These are phyloP conservation scores for Spilarctia lutea DNA, from an alignment of 2,888 invertebrate species.

Conservation along the genomic window DNA sequence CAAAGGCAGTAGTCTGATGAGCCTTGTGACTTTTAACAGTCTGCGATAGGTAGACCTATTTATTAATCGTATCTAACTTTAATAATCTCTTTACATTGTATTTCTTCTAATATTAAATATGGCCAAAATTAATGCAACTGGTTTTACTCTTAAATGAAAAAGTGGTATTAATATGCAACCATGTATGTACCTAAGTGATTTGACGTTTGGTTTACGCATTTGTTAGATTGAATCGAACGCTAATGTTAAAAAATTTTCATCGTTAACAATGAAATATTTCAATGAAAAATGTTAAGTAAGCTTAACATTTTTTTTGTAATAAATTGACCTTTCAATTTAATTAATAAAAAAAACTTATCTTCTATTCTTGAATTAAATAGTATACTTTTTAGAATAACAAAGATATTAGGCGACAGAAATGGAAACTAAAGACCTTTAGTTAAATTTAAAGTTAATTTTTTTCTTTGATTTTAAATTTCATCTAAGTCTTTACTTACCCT, in stretches of 20 bases:
- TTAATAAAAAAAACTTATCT: background rate
- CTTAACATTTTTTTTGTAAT: too few species aligned
- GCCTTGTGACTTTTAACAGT: slow-evolving; percentile 36
- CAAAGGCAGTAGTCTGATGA: slow-evolving; percentile 33
- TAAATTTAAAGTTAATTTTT: too few species aligned
- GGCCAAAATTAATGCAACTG: slow-evolving; percentile 7
- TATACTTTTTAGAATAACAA: background rate
- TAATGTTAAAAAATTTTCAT: background rate
- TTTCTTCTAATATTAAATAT: slow-evolving; percentile 34
- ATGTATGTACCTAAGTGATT: background rate
- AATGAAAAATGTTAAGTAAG: too few species aligned
- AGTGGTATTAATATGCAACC: background rate
- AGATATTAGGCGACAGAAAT: too few species aligned
- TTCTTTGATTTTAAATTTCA: too few species aligned
- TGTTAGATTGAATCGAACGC: background rate
- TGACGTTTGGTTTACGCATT: background rate
- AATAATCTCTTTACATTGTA: slow-evolving; percentile 47
- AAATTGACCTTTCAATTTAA: too few species aligned
- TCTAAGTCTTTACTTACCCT: too few species aligned
- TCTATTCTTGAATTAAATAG: background rate
- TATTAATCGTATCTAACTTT: slow-evolving; percentile 50
- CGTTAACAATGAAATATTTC: too few species aligned
- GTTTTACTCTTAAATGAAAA: background rate
- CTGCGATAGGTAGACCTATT: slow-evolving; percentile 42
- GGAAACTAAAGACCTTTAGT: too few species aligned